Evolutionary conservation across 2,888 invertebrate species (phyloP), one percentile per base, ranked within the genome.

Genomic region (Andrena flavipes): DNA sequence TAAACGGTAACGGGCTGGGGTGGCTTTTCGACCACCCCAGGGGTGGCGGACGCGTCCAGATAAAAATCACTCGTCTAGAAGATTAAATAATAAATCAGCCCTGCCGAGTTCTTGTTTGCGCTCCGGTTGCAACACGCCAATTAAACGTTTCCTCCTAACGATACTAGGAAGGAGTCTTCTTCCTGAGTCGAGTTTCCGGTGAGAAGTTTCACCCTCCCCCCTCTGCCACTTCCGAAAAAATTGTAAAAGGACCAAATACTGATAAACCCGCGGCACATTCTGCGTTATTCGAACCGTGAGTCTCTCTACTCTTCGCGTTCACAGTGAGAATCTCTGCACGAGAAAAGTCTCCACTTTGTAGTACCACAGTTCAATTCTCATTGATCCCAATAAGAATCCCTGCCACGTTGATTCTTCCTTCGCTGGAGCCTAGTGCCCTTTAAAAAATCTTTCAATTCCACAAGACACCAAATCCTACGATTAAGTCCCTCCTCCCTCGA

Each of bases 11-110:
- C 86, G 89, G 83, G 84, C 80, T 81, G 82, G 85, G 84, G 84
- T 84, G 85, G 89, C 85, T 90, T 90, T 90, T 87, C 88, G 85
- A 86, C 81, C 84, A 86, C 81, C 84, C 82, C 76, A 42, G 71
- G 81, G 68, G 73, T 84, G 85, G 73, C 72, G 79, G 77, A 76
- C 80, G 85, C 78, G 10, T 23, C 72, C 84, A 88, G 87, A 89
- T 90, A 91, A 91, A 91, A 91, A 91, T 88, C 89, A 90, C 90
- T 91, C 91, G 87, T 87, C 88, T 90, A 87, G 91, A 91, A 91
- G 91, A 91, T 91, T 91, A 91, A 91, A 91, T 91, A 90, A 91
- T 91, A 91, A 91, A 90, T 89, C 84, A 80, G 73, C 60, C 42
- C 59, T 60, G 60, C 67, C 54, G 70, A 76, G 80, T 83, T 48